Evolutionary conservation across 1,140 invertebrate species (phyloP).

Genomic region (Microplitis demolitor): DNA sequence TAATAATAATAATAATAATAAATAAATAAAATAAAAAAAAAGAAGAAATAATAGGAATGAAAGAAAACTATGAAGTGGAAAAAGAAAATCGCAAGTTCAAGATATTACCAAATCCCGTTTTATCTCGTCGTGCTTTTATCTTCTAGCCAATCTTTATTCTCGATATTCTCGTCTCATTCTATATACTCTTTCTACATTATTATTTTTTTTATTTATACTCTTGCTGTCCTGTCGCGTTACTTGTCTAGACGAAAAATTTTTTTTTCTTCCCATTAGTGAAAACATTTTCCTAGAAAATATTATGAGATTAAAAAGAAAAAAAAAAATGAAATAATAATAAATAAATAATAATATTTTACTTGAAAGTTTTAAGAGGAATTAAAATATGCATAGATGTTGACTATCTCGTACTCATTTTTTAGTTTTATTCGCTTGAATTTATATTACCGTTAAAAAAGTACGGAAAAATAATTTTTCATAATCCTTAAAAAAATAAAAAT

Average conservation of each 20-base stretch:
- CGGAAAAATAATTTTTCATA: no score
- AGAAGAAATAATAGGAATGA: neutral
- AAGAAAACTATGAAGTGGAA: neutral
- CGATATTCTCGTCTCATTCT: slow-evolving; percentile 1
- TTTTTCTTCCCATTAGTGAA: neutral
- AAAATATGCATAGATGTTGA: no score
- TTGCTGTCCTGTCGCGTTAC: neutral
- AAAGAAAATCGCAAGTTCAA: slow-evolving; percentile 30
- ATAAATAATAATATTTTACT: neutral
- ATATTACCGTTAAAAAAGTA: no score
- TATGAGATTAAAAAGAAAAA: neutral
- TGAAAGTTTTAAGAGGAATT: neutral
- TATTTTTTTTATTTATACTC: neutral
- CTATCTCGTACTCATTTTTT: no score
- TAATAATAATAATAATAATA: no score
- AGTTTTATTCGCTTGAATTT: no score
- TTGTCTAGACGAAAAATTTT: slow-evolving; percentile 8
- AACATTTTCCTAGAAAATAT: neutral
- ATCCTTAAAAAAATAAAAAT: no score
- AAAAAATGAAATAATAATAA: neutral
- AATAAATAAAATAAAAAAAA: neutral
- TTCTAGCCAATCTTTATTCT: slow-evolving; percentile 26
- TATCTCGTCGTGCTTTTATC: slow-evolving; percentile 18
- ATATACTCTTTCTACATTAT: neutral
- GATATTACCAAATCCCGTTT: slow-evolving; percentile 34